phyloP scores from a whole-genome alignment of 2,113 vertebrate genomes.

The Paraplagusia blochii region DNA sequence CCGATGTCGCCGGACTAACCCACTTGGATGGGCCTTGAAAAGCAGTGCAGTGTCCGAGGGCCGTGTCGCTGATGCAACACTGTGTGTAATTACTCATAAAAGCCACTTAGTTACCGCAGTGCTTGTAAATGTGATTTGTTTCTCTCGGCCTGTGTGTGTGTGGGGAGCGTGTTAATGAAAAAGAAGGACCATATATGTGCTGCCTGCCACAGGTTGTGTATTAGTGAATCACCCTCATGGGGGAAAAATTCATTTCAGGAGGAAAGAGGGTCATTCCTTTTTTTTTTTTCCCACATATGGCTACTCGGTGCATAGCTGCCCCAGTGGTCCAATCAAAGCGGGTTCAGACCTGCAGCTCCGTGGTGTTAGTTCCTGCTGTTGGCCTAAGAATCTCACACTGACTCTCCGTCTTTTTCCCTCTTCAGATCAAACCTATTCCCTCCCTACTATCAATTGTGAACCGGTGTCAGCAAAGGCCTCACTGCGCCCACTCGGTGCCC shows the following conservation, averaged over 20 bases:
- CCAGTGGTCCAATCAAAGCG: slow-evolving; percentile 33
- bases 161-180: slow-evolving; percentile 3
- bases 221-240: slow-evolving; percentile 50
- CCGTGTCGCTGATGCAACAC: slow-evolving; percentile 10
- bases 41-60: background rate
- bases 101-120: slow-evolving; percentile 19
- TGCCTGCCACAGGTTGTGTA: slow-evolving; percentile 43
- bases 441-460: slow-evolving; percentile 25
- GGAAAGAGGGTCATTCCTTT: slow-evolving; percentile 42
- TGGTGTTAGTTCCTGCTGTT: slow-evolving; percentile 16
- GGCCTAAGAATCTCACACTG: slow-evolving; percentile 16
- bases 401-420: background rate
- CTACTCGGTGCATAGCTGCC: slow-evolving; percentile 31
- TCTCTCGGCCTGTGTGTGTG: background rate
- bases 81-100: slow-evolving; percentile 36
- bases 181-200: slow-evolving; percentile 7
- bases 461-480: slow-evolving; percentile 44
- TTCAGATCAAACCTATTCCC: slow-evolving; percentile 17
- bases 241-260: slow-evolving; percentile 58
- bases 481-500: slow-evolving; percentile 41
- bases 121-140: slow-evolving; percentile 24
- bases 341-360: slow-evolving; percentile 26
- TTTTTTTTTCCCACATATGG: slow-evolving; percentile 29
- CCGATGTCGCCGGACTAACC: slow-evolving; percentile 10
- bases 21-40: slow-evolving; percentile 25